A percentile compares a stretch with the other conserved stretches of the same genome.
Evolutionary conservation across 2,888 invertebrate genomes (phyloP).

Genomic region (Cenopis cana): DNA sequence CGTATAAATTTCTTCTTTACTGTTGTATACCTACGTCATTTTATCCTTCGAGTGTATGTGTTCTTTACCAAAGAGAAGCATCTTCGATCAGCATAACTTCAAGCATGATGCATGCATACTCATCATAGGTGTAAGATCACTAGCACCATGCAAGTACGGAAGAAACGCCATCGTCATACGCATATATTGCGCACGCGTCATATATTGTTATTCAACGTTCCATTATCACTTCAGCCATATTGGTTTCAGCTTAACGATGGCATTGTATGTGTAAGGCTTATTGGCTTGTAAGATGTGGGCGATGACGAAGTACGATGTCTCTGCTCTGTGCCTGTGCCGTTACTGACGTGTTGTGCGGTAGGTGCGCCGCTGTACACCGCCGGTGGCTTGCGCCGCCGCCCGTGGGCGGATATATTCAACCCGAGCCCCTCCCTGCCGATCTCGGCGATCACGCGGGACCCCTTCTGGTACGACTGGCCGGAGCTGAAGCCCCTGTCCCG

Average conservation of each 20-base stretch:
- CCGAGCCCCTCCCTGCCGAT: conserved; percentile 91
- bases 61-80: conserved; percentile 58
- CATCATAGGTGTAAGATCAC: conserved; percentile 37
- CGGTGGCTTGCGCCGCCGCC: conserved; percentile 85
- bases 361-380: conserved; percentile 90
- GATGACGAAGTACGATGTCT: conserved; percentile 74
- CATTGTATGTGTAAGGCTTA: conserved; percentile 50
- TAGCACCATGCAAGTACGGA: conserved; percentile 5
- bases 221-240: conserved; percentile 31
- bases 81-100: conserved; percentile 32
- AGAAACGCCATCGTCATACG: not conserved
- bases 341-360: conserved; percentile 75
- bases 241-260: conserved; percentile 37
- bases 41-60: conserved; percentile 72
- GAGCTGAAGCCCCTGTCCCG: conserved; percentile 91
- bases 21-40: conserved; percentile 42
- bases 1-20: conserved; percentile 50
- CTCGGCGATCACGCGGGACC: conserved; percentile 93
- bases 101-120: conserved; percentile 42
- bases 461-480: conserved; percentile 95
- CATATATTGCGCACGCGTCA: conserved; percentile 10
- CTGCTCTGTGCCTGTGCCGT: conserved; percentile 62
- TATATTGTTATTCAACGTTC: conserved; percentile 22
- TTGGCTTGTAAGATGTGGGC: conserved; percentile 61
- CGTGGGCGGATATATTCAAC: conserved; percentile 90